Evolutionary conservation across 2,797 vertebrate genomes (phyloP), one percentile per base, ranked within the genome.

Genomic region (Tarsius wallacei): DNA sequence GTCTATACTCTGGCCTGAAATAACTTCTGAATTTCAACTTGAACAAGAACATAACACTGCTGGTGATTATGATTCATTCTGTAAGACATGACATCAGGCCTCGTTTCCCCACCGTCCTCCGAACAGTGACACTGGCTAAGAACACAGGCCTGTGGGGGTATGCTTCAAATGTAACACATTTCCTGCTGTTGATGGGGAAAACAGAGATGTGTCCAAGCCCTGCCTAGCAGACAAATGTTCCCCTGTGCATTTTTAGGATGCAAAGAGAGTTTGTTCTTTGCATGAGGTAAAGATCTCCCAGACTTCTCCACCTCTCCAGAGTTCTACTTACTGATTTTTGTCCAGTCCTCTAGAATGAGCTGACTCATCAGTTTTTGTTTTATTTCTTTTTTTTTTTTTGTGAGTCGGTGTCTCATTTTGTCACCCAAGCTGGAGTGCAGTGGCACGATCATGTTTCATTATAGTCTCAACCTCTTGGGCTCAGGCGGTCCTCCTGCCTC

Each of bases 241-340:
- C 63, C 66, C 71, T 2, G 19, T 86, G n/a, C 96, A 71, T 78
- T 2, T 51, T 90, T 61, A 28, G 91, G 70, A 15, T 66, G 64
- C n/a, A 51, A 4, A 83, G 66, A 59, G 1, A 8, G 7, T 55
- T 42, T 83, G 36, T 70, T 86, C 70, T 81, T 22, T 71, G 36
- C 7, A 1, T 7, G 10, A 51, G 87, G 51, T 78, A 74, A 84
- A 21, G 53, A 36, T 33, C 68, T 74, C 12, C 12, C 22, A 51
- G 57, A 42, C 61, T 64, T 64, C 31, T 73, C 59, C 13, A 11
- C 28, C 1, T 42, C 42, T 42, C 4, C 42, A 42, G 42, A 42
- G 4, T 42, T 42, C 42, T 42, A 42, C 42, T 42, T 42, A 42
- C 42, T 42, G 42, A 42, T 42, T 42, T 42, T 42, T 42, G 42